Evolutionary conservation across 2,888 invertebrate genomes (phyloP).

Genomic region (Aphrophora alni): DNA sequence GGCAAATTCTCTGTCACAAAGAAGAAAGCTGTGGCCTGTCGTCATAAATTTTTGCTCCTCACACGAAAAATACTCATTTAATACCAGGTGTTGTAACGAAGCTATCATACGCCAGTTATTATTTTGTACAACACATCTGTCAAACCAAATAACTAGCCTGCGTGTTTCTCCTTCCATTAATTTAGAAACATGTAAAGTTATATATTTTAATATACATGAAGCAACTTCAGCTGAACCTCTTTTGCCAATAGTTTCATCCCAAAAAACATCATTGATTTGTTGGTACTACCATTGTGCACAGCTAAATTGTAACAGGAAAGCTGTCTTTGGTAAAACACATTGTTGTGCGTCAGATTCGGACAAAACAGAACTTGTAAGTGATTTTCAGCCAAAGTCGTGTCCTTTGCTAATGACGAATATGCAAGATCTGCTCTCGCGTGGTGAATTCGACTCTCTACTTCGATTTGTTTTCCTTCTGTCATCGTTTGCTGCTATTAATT

Average conservation of each 20-base stretch:
- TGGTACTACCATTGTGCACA: constrained; percentile 11
- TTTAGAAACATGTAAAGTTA: background rate
- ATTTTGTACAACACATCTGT: constrained; percentile 49
- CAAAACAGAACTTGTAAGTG: constrained; percentile 23
- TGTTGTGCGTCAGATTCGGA: constrained; percentile 21
- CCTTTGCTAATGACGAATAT: constrained; percentile 2
- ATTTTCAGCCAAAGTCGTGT: background rate
- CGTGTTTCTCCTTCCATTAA: constrained; percentile 36
- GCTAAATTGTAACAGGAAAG: constrained; percentile 24
- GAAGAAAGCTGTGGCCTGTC: constrained; percentile 47
- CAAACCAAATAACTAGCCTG: constrained; percentile 48
- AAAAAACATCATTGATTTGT: constrained; percentile 24
- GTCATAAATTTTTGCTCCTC: constrained; percentile 48
- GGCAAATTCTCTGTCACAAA: constrained; percentile 47
- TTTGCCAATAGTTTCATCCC: constrained; percentile 29
- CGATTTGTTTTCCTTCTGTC: background rate
- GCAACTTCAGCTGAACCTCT: constrained; percentile 22
- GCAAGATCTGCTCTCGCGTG: constrained; percentile 9
- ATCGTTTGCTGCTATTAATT: background rate
- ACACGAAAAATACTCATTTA: constrained; percentile 43
- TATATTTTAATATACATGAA: constrained; percentile 20
- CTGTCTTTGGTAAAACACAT: constrained; percentile 27
- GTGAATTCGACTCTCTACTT: constrained; percentile 2
- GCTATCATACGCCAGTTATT: constrained; percentile 47
- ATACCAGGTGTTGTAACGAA: constrained; percentile 30